Conservation (phyloP, 1,140 invertebrate species). For the Achatina immaculata region DNA sequence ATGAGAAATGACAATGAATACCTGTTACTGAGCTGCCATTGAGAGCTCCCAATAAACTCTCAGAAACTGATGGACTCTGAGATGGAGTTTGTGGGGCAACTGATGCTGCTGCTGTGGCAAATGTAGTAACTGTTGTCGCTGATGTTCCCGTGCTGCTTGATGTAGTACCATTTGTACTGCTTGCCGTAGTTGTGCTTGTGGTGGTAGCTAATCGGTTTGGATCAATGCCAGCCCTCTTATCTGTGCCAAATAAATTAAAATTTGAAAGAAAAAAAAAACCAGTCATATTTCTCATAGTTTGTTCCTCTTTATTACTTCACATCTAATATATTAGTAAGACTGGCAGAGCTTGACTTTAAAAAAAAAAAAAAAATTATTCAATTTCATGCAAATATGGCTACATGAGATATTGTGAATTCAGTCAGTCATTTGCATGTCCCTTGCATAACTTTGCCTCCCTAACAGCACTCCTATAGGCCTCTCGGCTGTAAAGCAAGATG, state of each 20-base stretch:
- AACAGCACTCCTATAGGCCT: no score
- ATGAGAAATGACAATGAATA: background rate
- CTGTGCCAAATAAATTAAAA: slow-evolving; percentile 38
- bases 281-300: no score
- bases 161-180: slow-evolving; percentile 37
- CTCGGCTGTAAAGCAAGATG: no score
- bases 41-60: slow-evolving; percentile 11
- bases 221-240: slow-evolving; percentile 56
- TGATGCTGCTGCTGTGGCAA: slow-evolving; percentile 43
- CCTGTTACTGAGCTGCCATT: background rate
- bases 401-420: no score
- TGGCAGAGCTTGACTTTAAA: no score
- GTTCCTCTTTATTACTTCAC: no score
- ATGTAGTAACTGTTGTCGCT: slow-evolving; percentile 33
- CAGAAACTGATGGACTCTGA: slow-evolving; percentile 25
- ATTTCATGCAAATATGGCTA: no score
- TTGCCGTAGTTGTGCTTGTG: slow-evolving; percentile 31
- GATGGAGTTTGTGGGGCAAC: slow-evolving; percentile 13
- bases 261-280: no score
- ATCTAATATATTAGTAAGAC: no score
- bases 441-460: no score
- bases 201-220: slow-evolving; percentile 33
- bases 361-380: no score
- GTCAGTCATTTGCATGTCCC: no score
- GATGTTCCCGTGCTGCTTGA: slow-evolving; percentile 31